Evolutionary conservation across 2,888 invertebrate genomes (phyloP).

Genomic region (Cetonia aurata): DNA sequence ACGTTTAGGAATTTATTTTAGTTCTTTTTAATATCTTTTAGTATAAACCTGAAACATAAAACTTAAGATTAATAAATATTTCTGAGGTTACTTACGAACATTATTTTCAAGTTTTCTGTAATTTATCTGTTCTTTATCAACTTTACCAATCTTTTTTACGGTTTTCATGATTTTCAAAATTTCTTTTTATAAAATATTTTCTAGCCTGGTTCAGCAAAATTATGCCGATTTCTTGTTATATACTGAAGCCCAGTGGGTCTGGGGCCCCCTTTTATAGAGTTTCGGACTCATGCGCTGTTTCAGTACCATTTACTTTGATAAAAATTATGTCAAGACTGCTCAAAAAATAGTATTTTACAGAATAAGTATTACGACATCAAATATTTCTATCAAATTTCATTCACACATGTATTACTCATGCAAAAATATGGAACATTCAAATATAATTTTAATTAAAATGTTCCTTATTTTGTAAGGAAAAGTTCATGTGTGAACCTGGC

Average conservation of each 20-base stretch:
- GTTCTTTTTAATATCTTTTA: neutral
- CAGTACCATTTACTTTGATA: conserved; percentile 17
- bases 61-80: neutral
- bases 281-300: conserved; percentile 30
- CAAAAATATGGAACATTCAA: no score
- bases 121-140: no score
- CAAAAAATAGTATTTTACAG: no score
- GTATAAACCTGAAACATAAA: neutral
- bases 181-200: conserved; percentile 4
- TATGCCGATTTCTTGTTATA: conserved; percentile 2
- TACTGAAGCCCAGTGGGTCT: conserved; percentile 18
- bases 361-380: no score
- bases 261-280: conserved; percentile 35
- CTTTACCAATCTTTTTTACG: neutral
- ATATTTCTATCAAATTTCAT: no score
- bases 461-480: no score
- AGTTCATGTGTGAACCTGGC: no score
- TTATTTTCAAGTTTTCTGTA: neutral
- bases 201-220: no score
- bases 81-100: neutral
- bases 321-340: neutral
- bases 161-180: neutral
- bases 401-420: no score
- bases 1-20: neutral
- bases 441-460: no score